Percentiles rank a stretch among this genome's conserved stretches.
Conservation (phyloP, 2,888 invertebrate genomes). For the Vanessa cardui region DNA sequence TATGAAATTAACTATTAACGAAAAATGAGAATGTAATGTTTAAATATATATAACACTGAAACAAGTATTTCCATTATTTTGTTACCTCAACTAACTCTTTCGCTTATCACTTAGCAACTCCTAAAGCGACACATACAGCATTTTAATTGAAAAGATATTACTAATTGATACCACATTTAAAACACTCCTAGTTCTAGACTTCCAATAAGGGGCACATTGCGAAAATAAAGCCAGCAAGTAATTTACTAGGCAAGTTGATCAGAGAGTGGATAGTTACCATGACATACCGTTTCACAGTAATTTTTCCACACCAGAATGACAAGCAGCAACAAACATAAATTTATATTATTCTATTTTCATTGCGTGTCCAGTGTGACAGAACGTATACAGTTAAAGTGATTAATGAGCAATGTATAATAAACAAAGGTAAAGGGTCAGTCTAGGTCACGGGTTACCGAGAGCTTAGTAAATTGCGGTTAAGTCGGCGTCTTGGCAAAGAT, state of each 20-base stretch:
- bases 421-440: constrained; percentile 36
- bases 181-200: constrained; percentile 6
- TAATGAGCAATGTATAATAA: constrained; percentile 43
- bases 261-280: constrained; percentile 59
- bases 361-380: constrained; percentile 26
- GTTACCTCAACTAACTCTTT: neutral
- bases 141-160: constrained; percentile 11
- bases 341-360: constrained; percentile 46
- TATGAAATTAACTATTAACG: neutral
- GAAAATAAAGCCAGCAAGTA: constrained; percentile 52
- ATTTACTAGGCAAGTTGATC: constrained; percentile 53
- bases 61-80: neutral
- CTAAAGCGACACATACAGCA: constrained; percentile 2
- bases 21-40: too few species aligned
- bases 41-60: neutral
- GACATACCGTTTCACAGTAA: constrained; percentile 61
- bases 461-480: constrained; percentile 39
- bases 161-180: constrained; percentile 12
- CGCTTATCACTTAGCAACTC: neutral
- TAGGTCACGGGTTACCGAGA: constrained; percentile 46
- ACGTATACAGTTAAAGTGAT: neutral
- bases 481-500: constrained; percentile 50
- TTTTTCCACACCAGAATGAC: constrained; percentile 56
- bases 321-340: constrained; percentile 37
- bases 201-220: constrained; percentile 50